Evolutionary conservation across 2,888 invertebrate genomes (phyloP), one percentile per base, ranked within the genome.

Genomic region (Philonicus albiceps): DNA sequence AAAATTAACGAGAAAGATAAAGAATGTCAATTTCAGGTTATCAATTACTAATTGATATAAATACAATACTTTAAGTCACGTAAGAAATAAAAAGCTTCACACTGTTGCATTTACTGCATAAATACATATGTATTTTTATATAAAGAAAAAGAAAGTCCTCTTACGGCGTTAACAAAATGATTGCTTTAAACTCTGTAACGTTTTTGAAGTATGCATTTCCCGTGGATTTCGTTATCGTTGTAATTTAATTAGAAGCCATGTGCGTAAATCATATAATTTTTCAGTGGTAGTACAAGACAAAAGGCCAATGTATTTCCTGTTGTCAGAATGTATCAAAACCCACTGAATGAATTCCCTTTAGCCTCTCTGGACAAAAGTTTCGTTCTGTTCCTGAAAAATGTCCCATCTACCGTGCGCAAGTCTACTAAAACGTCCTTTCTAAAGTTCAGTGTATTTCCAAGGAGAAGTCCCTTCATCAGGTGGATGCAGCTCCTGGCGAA

Each of bases 391-490:
- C 75, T 19, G 13, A 22, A 31, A 75, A 75, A 75, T 75, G 8
- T 75, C 75, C 75, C 75, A 75, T 16, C n/a, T 22, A n/a, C 5
- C 0, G 19, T 64, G 81, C 81, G 81, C 55, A 55, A 22, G 81
- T 22, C 13, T 19, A 16, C 19, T 34, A 7, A 64, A 55, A 83
- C 37, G 64, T 83, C 81, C 81, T n/a, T 8, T n/a, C 22, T 34
- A 34, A 31, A 37, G 81, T 83, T 83, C 81, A 83, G 81, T 83
- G 81, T 37, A 37, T 16, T 13, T 19, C n/a, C 22, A 43, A 83
- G 80, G 80, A 31, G 80, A 81, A 81, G 19, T 27, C 64, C 64
- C 64, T 19, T 11, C 74, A 8, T 19, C 64, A 64, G 64, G 64
- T 64, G 64, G 27, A 64, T 64, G 27, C 22, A 64, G 11, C 22